A percentile compares a stretch with the other conserved stretches of the same genome.
Evolutionary conservation across 2,888 invertebrate genomes (phyloP).

Genomic region (Calliopum simillimum): DNA sequence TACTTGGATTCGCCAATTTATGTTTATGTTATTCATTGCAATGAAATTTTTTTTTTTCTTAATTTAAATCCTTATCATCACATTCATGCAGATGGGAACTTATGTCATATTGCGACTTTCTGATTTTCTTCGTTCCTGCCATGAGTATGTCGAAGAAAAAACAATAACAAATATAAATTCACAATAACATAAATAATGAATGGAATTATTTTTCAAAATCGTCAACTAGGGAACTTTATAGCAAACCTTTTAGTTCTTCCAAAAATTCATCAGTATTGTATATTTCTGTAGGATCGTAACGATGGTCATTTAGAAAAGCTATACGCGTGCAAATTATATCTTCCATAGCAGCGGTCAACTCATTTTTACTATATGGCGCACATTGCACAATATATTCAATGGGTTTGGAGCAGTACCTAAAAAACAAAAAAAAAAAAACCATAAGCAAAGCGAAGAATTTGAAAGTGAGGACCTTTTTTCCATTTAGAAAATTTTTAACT

Average conservation of each 20-base stretch:
- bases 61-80: no score
- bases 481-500: neutral
- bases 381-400: conserved; percentile 73
- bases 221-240: neutral
- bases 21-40: no score
- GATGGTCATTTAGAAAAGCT: conserved; percentile 81
- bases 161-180: no score
- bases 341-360: conserved; percentile 69
- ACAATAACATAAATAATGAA: no score
- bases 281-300: conserved; percentile 78
- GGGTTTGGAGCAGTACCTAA: conserved; percentile 69
- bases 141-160: neutral
- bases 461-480: neutral
- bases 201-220: neutral
- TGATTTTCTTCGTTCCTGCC: neutral
- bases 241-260: conserved; percentile 64
- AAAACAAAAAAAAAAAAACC: conserved; percentile 26
- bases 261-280: conserved; percentile 68
- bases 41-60: neutral
- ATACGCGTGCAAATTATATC: conserved; percentile 70
- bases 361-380: conserved; percentile 60
- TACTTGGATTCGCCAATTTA: no score
- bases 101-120: neutral
- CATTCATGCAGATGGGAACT: no score
- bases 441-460: neutral